phyloP scores from a whole-genome alignment of 2,113 vertebrate genomes.

The Eupsittula cactorum region DNA sequence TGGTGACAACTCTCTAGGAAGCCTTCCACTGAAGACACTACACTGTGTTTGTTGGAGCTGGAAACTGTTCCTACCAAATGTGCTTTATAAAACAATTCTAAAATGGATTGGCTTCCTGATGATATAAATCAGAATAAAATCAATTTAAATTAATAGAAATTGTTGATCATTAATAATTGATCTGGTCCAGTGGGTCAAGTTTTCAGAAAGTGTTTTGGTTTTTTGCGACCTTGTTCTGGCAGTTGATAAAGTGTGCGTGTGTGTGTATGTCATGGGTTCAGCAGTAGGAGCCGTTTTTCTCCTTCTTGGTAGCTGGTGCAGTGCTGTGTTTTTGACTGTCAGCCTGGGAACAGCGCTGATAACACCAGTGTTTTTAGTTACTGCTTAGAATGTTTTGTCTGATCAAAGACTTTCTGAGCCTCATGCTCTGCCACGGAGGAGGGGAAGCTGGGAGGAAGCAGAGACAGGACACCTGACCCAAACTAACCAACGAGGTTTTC shows the following conservation, averaged over 20 bases:
- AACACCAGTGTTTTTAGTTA: too few species aligned
- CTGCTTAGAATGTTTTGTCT: too few species aligned
- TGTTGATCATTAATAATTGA: not conserved
- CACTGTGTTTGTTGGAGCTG: not conserved
- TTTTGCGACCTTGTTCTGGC: not conserved
- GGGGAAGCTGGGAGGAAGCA: too few species aligned
- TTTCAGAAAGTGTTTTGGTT: not conserved
- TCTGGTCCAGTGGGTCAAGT: not conserved
- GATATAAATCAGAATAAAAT: not conserved
- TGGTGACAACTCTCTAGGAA: not conserved
- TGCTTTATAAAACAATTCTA: not conserved
- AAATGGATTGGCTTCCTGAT: not conserved
- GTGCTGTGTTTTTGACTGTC: too few species aligned
- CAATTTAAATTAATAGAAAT: not conserved
- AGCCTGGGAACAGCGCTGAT: too few species aligned
- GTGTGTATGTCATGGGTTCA: not conserved
- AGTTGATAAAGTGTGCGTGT: not conserved
- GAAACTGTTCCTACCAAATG: not conserved
- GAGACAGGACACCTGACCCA: too few species aligned
- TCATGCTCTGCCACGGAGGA: too few species aligned
- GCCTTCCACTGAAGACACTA: not conserved
- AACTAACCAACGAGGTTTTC: too few species aligned
- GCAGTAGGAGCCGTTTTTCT: too few species aligned
- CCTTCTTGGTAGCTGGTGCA: too few species aligned
- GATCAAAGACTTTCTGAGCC: too few species aligned